phyloP scores from a whole-genome alignment of 2,888 invertebrate genomes.

The Meteorus colon region DNA sequence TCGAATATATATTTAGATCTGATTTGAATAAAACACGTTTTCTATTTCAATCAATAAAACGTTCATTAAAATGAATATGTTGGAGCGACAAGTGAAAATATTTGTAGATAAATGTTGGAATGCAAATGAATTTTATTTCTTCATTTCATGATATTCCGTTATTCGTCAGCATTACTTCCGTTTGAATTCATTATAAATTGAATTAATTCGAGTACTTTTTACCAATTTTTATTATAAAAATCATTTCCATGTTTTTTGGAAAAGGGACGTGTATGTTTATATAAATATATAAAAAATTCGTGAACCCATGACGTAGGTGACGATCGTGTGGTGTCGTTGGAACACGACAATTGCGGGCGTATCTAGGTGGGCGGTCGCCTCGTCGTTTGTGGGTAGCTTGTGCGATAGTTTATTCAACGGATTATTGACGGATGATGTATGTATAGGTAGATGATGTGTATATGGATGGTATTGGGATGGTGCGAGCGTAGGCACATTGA shows the following conservation, averaged over 20 bases:
- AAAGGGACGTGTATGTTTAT: not conserved
- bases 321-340: constrained; percentile 44
- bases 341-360: constrained; percentile 48
- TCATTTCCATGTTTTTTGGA: not conserved
- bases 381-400: constrained; percentile 61
- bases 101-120: not conserved
- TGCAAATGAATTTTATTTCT: constrained; percentile 30
- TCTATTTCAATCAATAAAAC: constrained; percentile 7
- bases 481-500: constrained; percentile 45
- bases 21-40: constrained; percentile 15
- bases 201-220: not conserved
- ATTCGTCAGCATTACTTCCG: not conserved
- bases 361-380: constrained; percentile 62
- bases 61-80: constrained; percentile 33
- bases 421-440: constrained; percentile 71
- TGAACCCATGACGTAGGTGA: constrained; percentile 40
- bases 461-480: constrained; percentile 49
- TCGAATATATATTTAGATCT: constrained; percentile 14
- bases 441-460: constrained; percentile 48
- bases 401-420: constrained; percentile 73
- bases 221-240: not conserved
- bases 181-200: not conserved
- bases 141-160: not conserved
- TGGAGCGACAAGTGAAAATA: constrained; percentile 26
- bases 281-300: not conserved